Evolutionary conservation across 2,888 invertebrate genomes (phyloP), one percentile per base, ranked within the genome.

Genomic region (Cataglyphis livida): DNA sequence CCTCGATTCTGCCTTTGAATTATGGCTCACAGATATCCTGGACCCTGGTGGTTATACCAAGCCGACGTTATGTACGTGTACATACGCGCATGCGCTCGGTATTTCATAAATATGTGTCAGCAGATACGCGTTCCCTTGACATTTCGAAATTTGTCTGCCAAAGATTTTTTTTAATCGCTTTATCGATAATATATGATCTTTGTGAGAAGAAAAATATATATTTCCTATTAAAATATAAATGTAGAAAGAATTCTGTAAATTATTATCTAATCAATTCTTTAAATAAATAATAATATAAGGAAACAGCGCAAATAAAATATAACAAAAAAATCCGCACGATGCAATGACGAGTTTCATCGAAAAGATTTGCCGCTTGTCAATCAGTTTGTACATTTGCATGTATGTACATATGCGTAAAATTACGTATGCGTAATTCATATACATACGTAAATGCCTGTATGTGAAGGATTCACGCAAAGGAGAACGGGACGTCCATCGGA

Each of bases 21-120:
- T 91, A 92, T 91, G 86, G 87, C 86, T 81, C 84, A 83, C 84
- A 87, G 91, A 92, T 90, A 91, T 88, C 89, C 87, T 81, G 79
- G 76, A 54, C 81, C 82, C 84, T 82, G 61, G 87, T 86, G 87
- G 85, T 89, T 86, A 85, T 85, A 87, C 88, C 87, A 85, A 86
- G 85, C 61, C 68, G 41, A 61, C 38, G 44, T 59, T 71, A 78
- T 59, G 44, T 62, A 82, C 70, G 28, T 38, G 68, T 76, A 85
- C 66, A 41, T 76, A 44, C 65, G 61, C 71, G 75, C n/a, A 68
- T 78, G 41, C 25, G 59, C 59, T 25, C 59, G 78, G 78, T 78
- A 73, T 78, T 71, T 78, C 73, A 78, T 78, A 78, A 78, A 78
- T 78, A 59, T 44, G 57, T 70, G 59, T 71, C 44, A 12, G 44